These are phyloP conservation scores for Chaetoderma sp. DNA, from an alignment of 2,888 invertebrate species.

Conservation along the genomic window DNA sequence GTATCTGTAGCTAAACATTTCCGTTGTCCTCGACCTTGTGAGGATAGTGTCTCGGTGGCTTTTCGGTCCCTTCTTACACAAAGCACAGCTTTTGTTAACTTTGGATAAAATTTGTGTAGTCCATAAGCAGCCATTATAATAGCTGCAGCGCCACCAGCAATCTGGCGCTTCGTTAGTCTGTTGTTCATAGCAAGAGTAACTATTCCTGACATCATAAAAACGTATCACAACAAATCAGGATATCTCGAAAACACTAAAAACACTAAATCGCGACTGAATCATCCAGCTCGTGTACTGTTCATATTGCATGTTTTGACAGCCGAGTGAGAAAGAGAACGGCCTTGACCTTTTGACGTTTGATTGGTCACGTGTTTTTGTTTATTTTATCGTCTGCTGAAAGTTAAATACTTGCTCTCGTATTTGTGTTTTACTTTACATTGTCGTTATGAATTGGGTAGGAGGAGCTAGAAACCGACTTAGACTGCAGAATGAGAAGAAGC, in stretches of 20 bases:
- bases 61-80: background rate
- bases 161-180: slow-evolving; percentile 41
- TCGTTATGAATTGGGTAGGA: slow-evolving; percentile 64
- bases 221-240: too few relatives aligned
- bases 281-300: too few relatives aligned
- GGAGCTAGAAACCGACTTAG: slow-evolving; percentile 53
- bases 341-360: too few relatives aligned
- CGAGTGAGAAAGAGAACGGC: too few relatives aligned
- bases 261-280: too few relatives aligned
- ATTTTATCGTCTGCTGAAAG: too few relatives aligned
- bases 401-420: too few relatives aligned
- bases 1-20: too few relatives aligned
- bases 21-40: background rate
- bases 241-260: too few relatives aligned
- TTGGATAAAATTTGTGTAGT: slow-evolving; percentile 50
- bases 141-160: slow-evolving; percentile 50
- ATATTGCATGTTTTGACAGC: too few relatives aligned
- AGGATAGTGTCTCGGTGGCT: background rate
- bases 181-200: slow-evolving; percentile 35
- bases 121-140: slow-evolving; percentile 55
- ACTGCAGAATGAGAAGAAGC: slow-evolving; percentile 44
- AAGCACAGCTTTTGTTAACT: slow-evolving; percentile 14
- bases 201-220: slow-evolving; percentile 53
- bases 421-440: too few relatives aligned
- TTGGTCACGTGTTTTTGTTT: too few relatives aligned